Conservation (phyloP, 2,113 vertebrate genomes). For the Erythrolamprus reginae region DNA sequence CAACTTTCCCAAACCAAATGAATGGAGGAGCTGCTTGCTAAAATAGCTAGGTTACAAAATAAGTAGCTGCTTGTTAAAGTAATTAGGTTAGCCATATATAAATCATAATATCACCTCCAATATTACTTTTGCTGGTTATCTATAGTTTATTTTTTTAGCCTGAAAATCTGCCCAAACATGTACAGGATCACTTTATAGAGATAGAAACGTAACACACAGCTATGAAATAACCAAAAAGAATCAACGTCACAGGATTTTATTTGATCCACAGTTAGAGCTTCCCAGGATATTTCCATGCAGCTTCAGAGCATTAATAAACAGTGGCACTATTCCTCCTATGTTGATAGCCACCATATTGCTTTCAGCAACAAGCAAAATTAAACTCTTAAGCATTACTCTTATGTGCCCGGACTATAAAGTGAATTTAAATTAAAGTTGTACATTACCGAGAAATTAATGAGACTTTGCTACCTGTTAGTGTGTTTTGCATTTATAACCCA, state of each 20-base stretch:
- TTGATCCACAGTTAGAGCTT: conserved; percentile 40
- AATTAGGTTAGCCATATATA: conserved; percentile 45
- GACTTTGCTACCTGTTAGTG: conserved; percentile 23
- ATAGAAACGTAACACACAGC: conserved; percentile 40
- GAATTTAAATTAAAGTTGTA: conserved; percentile 71
- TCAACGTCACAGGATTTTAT: conserved; percentile 30
- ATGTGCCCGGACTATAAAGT: conserved; percentile 65
- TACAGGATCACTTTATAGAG: conserved; percentile 17
- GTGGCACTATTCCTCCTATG: conserved; percentile 52
- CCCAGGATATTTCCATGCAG: conserved; percentile 30
- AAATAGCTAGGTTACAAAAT: neutral
- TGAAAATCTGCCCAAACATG: conserved; percentile 7
- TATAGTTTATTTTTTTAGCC: conserved; percentile 21
- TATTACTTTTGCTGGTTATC: conserved; percentile 28
- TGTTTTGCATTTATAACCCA: conserved; percentile 12
- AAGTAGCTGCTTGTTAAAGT: conserved; percentile 51
- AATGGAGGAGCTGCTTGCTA: conserved; percentile 46
- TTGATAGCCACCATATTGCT: conserved; percentile 59
- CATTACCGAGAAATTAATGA: conserved; percentile 52
- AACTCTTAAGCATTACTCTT: conserved; percentile 70
- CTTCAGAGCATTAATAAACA: conserved; percentile 55
- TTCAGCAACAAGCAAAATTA: conserved; percentile 69
- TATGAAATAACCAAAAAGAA: conserved; percentile 36
- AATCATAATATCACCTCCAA: conserved; percentile 17
- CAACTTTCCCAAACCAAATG: conserved; percentile 58